Evolutionary conservation across 2,888 invertebrate species (phyloP).

Genomic region (Calliphora vomitoria): DNA sequence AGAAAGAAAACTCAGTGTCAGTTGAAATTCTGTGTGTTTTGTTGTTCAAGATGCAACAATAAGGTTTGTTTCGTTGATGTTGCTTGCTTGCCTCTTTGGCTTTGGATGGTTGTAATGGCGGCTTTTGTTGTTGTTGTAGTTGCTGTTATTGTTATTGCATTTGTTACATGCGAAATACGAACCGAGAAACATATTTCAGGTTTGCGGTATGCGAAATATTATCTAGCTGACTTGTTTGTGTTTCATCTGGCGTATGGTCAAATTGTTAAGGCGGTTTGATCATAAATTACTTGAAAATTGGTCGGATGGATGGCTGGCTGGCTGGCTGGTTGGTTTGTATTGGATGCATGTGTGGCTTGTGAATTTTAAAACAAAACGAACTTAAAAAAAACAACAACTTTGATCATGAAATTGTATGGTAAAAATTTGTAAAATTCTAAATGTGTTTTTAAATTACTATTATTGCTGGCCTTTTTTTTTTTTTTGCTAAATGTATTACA

Average conservation of each 20-base stretch:
- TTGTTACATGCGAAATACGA: conserved; percentile 41
- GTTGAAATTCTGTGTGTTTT: conserved; percentile 23
- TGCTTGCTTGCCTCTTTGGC: conserved; percentile 9
- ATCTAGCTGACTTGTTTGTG: conserved; percentile 53
- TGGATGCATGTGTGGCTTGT: background rate
- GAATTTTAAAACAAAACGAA: background rate
- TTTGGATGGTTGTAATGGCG: conserved; percentile 48
- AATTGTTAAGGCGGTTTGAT: conserved; percentile 64
- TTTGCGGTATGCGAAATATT: conserved; percentile 66
- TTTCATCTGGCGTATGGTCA: conserved; percentile 67
- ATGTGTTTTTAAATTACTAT: conserved; percentile 18
- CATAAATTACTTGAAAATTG: conserved; percentile 62
- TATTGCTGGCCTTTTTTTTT: background rate
- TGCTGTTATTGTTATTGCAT: conserved; percentile 17
- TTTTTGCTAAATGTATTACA: conserved; percentile 8
- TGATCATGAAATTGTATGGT: conserved; percentile 41
- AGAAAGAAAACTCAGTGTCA: conserved; percentile 28
- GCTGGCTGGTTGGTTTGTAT: background rate
- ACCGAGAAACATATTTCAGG: conserved; percentile 47
- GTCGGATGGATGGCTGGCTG: conserved; percentile 20
- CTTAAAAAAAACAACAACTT: conserved; percentile 4
- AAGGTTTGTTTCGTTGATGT: background rate
- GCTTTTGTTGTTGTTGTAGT: conserved; percentile 33
- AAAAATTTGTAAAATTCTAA: conserved; percentile 54
- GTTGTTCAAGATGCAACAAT: conserved; percentile 45